Evolutionary conservation across 2,113 vertebrate species (phyloP), one percentile per base, ranked within the genome.

Genomic region (Tupaia chinensis): DNA sequence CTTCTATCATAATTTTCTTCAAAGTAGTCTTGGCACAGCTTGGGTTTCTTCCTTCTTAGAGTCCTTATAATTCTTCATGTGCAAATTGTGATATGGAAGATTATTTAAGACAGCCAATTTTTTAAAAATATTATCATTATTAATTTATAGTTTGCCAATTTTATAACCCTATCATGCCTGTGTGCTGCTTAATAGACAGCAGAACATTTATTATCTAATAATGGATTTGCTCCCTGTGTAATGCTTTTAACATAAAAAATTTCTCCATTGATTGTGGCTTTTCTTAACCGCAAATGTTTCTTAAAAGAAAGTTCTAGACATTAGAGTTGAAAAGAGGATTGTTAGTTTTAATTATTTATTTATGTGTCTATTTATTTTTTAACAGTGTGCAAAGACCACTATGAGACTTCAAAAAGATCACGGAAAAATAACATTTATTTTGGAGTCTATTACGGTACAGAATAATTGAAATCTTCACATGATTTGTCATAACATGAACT

Each of bases 1-100:
- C 19, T 98, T 97, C 61, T 27, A 94, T 96, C 69, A 79, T 92
- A 68, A 89, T 94, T 98, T 44, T 29, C 89, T 98, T 97, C 80
- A 96, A 97, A 94, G 77, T 56, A 53, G 3, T 25, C n/a, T 66
- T 97, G 76, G 69, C 3, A 60, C 15, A 61, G n/a, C 66, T 7
- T 94, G 10, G n/a, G 23, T 89, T 89, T 93, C n/a, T 94, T 74
- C 34, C 7, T 94, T 97, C 87, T 77, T 85, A 0, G 15, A 60
- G 5, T n/a, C 77, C 73, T 96, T 70, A 90, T 66, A 85, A 56
- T 66, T 87, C 86, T 94, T 70, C 53, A 77, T 53, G 53, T 22
- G 85, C 1, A 34, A 54, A 56, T 12, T 85, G 9, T 60, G 32
- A 44, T 10, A 20, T 1, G n/a, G n/a, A 10, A 25, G 4, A 5